Evolutionary conservation across 2,113 vertebrate species (phyloP).

Genomic region (zebrafish (Danio rerio)): GRCz12tu NC_133190.1:22649501-22650000

Average conservation of each 20-base stretch:
- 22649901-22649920: conserved; percentile 20
- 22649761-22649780: background rate
- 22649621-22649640: too few species aligned
- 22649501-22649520: too few species aligned
- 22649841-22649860: background rate
- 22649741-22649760: background rate
- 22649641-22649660: too few species aligned
- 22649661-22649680: too few species aligned
- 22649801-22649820: background rate
- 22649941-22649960: conserved; percentile 44
- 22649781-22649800: background rate
- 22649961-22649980: conserved; percentile 57
- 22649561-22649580: too few species aligned
- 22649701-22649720: too few species aligned
- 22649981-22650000: conserved; percentile 14
- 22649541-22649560: too few species aligned
- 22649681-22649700: too few species aligned
- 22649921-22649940: conserved; percentile 33
- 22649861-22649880: background rate
- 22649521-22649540: too few species aligned
- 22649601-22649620: too few species aligned
- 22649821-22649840: background rate
- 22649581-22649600: too few species aligned
- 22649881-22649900: background rate
- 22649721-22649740: too few species aligned